These are phyloP conservation scores for Cynopterus sphinx DNA, from an alignment of 2,797 vertebrate genomes.

Conservation along the genomic window DNA sequence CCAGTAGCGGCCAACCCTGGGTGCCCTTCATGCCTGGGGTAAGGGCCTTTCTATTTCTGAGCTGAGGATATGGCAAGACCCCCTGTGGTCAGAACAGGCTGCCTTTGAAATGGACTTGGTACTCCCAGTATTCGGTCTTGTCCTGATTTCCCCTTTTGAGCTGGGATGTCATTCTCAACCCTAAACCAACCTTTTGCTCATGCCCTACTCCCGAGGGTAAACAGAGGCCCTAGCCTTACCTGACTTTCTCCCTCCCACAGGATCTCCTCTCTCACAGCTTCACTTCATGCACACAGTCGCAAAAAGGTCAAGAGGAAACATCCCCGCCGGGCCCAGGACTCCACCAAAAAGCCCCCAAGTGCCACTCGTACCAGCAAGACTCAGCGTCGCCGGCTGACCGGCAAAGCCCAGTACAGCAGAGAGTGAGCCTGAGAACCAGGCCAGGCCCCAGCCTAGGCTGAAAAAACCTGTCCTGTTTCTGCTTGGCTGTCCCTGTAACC, in stretches of 20 bases:
- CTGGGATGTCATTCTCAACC: background rate
- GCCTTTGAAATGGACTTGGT: background rate
- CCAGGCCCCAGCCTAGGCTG: accelerated
- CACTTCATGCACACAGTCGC: conserved; percentile 87
- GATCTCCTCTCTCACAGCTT: conserved; percentile 87
- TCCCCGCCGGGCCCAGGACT: conserved; percentile 76
- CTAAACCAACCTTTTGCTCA: background rate
- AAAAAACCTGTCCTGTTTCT: background rate
- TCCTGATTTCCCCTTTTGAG: background rate
- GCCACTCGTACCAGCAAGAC: conserved; percentile 88
- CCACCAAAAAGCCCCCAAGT: conserved; percentile 82
- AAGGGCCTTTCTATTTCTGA: background rate
- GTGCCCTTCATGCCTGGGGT: background rate
- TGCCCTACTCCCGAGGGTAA: background rate
- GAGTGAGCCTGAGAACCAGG: background rate
- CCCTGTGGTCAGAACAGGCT: background rate
- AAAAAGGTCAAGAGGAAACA: conserved; percentile 85
- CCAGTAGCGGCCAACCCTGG: background rate
- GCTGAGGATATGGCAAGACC: background rate
- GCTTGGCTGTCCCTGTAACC: background rate
- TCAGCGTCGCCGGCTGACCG: conserved; percentile 90
- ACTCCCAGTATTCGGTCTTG: background rate
- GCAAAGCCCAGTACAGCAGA: conserved; percentile 66
- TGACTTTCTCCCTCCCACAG: conserved; percentile 66
- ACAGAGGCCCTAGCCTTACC: background rate